Base-by-base conservation (phyloP, 2,888 invertebrate species). In the Agonopterix heracliana region DNA sequence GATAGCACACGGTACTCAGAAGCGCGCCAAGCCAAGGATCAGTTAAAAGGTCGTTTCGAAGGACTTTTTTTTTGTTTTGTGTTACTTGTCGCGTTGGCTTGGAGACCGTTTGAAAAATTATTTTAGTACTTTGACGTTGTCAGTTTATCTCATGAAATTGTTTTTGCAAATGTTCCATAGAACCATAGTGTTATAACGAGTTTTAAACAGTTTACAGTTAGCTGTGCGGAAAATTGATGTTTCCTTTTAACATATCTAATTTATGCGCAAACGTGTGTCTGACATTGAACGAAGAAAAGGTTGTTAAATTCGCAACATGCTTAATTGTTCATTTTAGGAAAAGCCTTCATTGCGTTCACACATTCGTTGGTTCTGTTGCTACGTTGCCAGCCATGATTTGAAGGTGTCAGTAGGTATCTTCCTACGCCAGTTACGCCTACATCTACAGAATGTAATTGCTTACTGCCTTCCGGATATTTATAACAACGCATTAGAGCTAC, bases 11-110 rank as follows among this genome's bases (percentile, higher is more conserved):
- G 76, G 81, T 78, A 78, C 72, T 65, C 65, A 67, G 65, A 63
- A 54, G 64, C 60, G 59, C 59, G 62, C 57, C 61, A 60, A 61
- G 59, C 64, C 60, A 17, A 34, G 47, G 12, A n/a, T 38, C n/a
- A 38, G 38, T 38, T n/a, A n/a, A 26, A 26, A 87, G 86, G 85
- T 85, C 81, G 74, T 59, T 52, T 41, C 60, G 77, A 82, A 86
- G 81, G 85, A 84, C 82, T 66, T 68, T 79, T 74, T 50, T 72
- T 82, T 81, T 79, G 68, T 82, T 73, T 66, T 59, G 62, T 71
- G 66, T 73, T 70, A 70, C 73, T 72, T 71, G 71, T 66, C 60
- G 59, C 62, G 58, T 54, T 59, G 68, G 60, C 72, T 72, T 74
- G 71, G 69, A 61, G 57, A 55, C 54, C 50, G 56, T 49, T 53